These are phyloP conservation scores for Botia almorhae DNA, from an alignment of 2,797 vertebrate species.

Conservation along the genomic window DNA sequence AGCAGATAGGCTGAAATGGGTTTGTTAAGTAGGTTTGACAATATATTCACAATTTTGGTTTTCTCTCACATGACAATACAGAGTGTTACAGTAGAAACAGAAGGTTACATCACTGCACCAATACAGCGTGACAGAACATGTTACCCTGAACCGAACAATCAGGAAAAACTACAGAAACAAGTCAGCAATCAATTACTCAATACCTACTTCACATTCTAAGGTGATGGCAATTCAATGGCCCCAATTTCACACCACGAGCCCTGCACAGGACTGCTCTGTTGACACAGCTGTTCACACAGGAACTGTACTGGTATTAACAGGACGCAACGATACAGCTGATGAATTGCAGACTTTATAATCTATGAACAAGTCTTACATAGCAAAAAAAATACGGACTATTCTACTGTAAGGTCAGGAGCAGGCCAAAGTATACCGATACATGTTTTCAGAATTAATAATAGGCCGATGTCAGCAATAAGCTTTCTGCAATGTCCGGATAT, in stretches of 20 bases:
- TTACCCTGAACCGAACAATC: constrained; percentile 3
- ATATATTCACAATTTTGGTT: constrained; percentile 11
- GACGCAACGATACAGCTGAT: no score
- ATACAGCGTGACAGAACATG: not conserved
- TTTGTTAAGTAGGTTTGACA: constrained; percentile 25
- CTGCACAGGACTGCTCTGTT: not conserved
- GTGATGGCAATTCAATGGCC: not conserved
- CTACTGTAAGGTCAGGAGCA: not conserved
- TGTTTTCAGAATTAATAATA: not conserved
- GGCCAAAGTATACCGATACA: not conserved
- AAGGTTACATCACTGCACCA: not conserved
- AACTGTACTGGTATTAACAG: no score
- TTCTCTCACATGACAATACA: not conserved
- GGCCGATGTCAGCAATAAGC: not conserved
- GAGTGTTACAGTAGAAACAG: not conserved
- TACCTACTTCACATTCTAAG: not conserved
- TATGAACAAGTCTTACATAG: not conserved
- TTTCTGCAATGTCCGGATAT: not conserved
- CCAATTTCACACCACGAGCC: not conserved
- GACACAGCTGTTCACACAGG: not conserved
- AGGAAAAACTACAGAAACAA: not conserved
- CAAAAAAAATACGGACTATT: not conserved
- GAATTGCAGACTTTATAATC: not conserved
- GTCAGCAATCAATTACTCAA: not conserved
- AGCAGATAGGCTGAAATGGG: no score